These are phyloP conservation scores for Sinosuthora webbiana DNA, from an alignment of 2,113 vertebrate species.

Conservation along the genomic window DNA sequence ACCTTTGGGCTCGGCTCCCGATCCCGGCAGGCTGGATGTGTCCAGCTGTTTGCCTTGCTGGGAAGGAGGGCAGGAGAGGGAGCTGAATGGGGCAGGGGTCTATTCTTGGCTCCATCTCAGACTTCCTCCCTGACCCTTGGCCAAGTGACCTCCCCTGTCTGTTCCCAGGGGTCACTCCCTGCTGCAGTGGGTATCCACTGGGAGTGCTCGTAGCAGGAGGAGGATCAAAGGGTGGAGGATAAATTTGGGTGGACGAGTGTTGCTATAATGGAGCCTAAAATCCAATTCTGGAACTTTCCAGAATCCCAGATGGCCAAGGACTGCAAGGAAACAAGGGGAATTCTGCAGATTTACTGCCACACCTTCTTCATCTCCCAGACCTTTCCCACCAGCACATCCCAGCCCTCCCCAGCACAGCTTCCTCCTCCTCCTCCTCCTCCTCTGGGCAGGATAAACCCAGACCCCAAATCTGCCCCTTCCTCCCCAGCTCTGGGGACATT, in stretches of 20 bases:
- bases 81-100: not conserved
- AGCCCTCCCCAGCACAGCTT: not conserved
- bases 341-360: not conserved
- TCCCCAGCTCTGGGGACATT: not conserved
- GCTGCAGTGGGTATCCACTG: not conserved
- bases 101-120: not conserved
- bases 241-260: not conserved
- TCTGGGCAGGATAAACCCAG: not conserved
- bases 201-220: not conserved
- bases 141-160: not conserved
- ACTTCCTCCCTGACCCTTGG: not conserved
- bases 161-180: not conserved
- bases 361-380: too few relatives aligned
- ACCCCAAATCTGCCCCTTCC: not conserved
- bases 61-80: not conserved
- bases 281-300: not conserved
- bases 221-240: not conserved
- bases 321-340: not conserved
- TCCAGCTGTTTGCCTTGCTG: not conserved
- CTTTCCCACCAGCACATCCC: not conserved
- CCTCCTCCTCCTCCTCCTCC: not conserved
- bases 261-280: not conserved
- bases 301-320: not conserved
- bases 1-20: constrained; percentile 27
- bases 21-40: not conserved